Evolutionary conservation across 2,113 vertebrate genomes (phyloP).

Genomic region (Narcine bancroftii): DNA sequence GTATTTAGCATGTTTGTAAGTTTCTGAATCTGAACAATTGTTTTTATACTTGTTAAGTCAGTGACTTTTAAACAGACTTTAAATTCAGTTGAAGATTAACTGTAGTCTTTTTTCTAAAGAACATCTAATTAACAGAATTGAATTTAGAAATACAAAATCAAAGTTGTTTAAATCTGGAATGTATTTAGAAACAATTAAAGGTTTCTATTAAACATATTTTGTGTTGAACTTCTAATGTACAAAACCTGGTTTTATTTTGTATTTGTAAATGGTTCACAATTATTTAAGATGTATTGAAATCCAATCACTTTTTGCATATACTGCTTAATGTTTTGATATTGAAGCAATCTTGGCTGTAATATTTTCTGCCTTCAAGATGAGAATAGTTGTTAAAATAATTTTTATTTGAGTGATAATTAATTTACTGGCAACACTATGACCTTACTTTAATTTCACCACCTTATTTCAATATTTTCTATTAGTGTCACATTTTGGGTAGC

Average conservation of each 20-base stretch:
- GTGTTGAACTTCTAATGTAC: background rate
- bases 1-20: too few species aligned
- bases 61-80: background rate
- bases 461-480: background rate
- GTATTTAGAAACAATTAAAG: background rate
- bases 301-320: too few species aligned
- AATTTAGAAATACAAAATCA: background rate
- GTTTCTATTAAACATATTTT: background rate
- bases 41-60: background rate
- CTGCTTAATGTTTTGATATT: background rate
- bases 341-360: background rate
- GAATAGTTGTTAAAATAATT: background rate
- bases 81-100: too few species aligned
- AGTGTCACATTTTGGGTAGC: background rate
- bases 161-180: slow-evolving; percentile 15
- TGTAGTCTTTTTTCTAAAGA: background rate
- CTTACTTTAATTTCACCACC: background rate
- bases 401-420: background rate
- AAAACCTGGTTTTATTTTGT: background rate
- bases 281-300: too few species aligned
- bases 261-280: too few species aligned
- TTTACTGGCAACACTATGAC: background rate
- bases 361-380: background rate
- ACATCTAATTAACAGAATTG: background rate
- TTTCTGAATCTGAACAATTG: background rate